These are phyloP conservation scores for Pangasianodon gigas DNA, from an alignment of 2,113 vertebrate genomes.

Conservation along the genomic window DNA sequence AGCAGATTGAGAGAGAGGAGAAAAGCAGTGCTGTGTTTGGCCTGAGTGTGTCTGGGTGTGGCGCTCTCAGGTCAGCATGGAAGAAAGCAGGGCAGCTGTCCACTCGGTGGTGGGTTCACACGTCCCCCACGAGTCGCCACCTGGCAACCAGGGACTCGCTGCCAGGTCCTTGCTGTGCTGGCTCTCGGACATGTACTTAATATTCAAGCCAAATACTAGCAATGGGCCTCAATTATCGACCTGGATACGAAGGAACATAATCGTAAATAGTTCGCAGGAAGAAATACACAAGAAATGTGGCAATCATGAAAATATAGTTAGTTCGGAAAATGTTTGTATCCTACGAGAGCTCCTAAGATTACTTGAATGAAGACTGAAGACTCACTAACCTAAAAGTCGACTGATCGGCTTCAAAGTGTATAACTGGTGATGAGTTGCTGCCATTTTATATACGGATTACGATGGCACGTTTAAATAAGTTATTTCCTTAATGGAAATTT, in stretches of 20 bases:
- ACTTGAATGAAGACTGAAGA: not conserved
- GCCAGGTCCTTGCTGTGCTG: conserved; percentile 46
- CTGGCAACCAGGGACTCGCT: conserved; percentile 38
- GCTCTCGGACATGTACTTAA: conserved; percentile 32
- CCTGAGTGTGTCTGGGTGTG: conserved; percentile 46
- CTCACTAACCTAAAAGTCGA: not conserved
- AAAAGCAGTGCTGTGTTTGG: conserved; percentile 18
- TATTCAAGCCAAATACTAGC: not conserved
- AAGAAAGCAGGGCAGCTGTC: conserved; percentile 55
- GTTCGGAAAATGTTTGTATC: not conserved
- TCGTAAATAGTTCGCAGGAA: not conserved
- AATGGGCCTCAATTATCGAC: not conserved
- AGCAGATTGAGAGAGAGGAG: not conserved
- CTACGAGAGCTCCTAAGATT: not conserved
- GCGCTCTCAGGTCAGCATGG: conserved; percentile 53
- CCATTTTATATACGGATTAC: not conserved
- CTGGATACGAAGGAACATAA: not conserved
- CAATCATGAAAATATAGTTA: not conserved
- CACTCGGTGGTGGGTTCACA: conserved; percentile 44
- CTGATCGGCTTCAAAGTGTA: not conserved
- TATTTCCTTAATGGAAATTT: not conserved
- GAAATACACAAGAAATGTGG: not conserved
- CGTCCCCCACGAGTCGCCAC: conserved; percentile 50
- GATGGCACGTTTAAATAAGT: not conserved
- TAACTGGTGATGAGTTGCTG: not conserved